Evolutionary conservation across 2,113 vertebrate genomes (phyloP).

Genomic region (Spizaetus ornatus): DNA sequence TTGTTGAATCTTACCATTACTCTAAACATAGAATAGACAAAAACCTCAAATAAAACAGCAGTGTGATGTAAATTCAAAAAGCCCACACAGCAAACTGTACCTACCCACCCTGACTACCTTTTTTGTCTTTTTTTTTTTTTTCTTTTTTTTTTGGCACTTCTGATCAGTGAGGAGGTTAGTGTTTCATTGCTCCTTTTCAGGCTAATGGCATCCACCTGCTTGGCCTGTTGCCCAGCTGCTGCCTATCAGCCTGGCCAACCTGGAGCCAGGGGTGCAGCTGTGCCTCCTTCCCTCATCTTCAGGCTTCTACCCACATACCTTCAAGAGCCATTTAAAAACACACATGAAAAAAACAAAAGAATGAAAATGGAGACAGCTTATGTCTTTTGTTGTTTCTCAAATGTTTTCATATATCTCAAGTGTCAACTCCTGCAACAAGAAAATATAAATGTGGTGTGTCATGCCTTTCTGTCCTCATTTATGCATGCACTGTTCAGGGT

Average conservation of each 20-base stretch:
- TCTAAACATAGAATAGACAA: neutral
- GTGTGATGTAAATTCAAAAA: neutral
- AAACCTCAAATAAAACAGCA: neutral
- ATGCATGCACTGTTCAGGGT: neutral
- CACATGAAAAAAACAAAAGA: neutral
- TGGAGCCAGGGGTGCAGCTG: neutral
- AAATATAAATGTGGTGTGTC: neutral
- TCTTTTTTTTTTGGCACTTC: neutral
- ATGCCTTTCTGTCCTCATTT: neutral
- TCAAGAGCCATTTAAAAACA: neutral
- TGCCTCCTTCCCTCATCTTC: neutral
- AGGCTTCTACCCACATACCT: neutral
- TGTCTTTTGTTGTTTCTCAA: neutral
- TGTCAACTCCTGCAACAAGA: neutral
- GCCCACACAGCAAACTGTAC: neutral
- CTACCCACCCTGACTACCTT: neutral
- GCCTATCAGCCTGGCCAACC: neutral
- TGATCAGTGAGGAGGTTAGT: neutral
- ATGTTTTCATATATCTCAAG: neutral
- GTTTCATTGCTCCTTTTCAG: neutral
- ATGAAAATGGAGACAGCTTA: neutral
- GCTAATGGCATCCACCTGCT: neutral
- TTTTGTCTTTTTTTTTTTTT: too few relatives aligned
- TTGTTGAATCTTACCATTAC: neutral
- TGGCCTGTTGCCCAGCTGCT: neutral